phyloP scores from a whole-genome alignment of 1,140 invertebrate species.

The Brachionus rubens region DNA sequence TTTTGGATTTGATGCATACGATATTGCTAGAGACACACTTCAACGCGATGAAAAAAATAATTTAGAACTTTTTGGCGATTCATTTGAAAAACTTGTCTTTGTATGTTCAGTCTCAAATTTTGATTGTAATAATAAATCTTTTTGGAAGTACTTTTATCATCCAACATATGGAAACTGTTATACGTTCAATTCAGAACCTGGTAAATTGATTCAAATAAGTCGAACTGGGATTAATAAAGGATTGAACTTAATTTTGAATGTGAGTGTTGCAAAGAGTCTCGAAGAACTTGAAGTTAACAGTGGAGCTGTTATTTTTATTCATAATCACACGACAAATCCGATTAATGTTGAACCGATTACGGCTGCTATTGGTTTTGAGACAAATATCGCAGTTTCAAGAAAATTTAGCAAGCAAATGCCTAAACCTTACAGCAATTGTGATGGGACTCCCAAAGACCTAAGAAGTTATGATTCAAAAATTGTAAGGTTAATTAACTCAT shows the following conservation, averaged over 20 bases:
- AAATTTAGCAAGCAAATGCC: neutral
- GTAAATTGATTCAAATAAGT: neutral
- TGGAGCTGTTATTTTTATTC: neutral
- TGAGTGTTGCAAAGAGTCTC: neutral
- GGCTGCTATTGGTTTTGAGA: neutral
- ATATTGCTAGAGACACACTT: neutral
- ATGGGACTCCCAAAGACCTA: neutral
- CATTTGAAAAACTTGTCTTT: neutral
- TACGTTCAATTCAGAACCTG: neutral
- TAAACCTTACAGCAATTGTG: neutral
- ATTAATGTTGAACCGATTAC: neutral
- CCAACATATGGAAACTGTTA: constrained; percentile 15
- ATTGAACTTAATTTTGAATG: neutral
- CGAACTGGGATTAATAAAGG: neutral
- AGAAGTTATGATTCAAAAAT: neutral
- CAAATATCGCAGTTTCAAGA: neutral
- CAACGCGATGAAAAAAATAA: neutral
- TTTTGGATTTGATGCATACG: neutral
- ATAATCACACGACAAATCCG: neutral
- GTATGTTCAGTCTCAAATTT: neutral
- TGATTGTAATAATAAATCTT: neutral
- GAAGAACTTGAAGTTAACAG: neutral
- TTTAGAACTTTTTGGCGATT: neutral
- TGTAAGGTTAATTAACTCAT: neutral
- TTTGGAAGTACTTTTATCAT: neutral